Evolutionary conservation across 2,888 invertebrate genomes (phyloP).

Genomic region (Tuberolachnus salignus): DNA sequence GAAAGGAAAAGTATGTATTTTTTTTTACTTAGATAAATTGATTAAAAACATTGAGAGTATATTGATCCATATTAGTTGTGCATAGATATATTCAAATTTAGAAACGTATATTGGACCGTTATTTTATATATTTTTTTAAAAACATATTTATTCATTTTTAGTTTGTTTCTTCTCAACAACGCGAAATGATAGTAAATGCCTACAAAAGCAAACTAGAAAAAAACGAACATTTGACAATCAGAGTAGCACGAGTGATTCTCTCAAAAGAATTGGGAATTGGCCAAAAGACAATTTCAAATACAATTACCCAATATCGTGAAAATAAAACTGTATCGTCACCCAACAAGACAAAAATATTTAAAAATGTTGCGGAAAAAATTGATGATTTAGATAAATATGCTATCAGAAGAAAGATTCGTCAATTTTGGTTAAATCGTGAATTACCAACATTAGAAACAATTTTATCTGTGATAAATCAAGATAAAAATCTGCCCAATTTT

Average conservation of each 20-base stretch:
- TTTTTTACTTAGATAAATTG: too few species aligned
- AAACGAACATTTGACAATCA: background rate
- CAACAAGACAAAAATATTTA: background rate
- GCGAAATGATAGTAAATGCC: background rate
- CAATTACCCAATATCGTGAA: slow-evolving; percentile 5
- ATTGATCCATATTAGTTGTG: too few species aligned
- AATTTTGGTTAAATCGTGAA: slow-evolving; percentile 18
- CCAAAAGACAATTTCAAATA: slow-evolving; percentile 7
- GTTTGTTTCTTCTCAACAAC: background rate
- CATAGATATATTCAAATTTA: too few species aligned
- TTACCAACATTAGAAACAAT: slow-evolving; percentile 32
- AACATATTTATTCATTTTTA: too few species aligned
- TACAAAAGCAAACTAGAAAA: background rate
- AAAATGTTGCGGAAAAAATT: slow-evolving; percentile 4
- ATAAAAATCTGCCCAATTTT: background rate
- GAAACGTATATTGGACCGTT: too few species aligned
- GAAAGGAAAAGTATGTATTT: too few species aligned
- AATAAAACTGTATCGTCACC: slow-evolving; percentile 20
- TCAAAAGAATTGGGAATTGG: slow-evolving; percentile 21
- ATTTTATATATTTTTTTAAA: too few species aligned
- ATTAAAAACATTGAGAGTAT: too few species aligned
- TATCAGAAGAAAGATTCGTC: background rate
- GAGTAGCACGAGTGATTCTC: background rate
- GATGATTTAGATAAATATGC: slow-evolving; percentile 31
- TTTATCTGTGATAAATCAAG: background rate